Conservation (phyloP, 1,140 invertebrate genomes). For the Atta cephalotes region DNA sequence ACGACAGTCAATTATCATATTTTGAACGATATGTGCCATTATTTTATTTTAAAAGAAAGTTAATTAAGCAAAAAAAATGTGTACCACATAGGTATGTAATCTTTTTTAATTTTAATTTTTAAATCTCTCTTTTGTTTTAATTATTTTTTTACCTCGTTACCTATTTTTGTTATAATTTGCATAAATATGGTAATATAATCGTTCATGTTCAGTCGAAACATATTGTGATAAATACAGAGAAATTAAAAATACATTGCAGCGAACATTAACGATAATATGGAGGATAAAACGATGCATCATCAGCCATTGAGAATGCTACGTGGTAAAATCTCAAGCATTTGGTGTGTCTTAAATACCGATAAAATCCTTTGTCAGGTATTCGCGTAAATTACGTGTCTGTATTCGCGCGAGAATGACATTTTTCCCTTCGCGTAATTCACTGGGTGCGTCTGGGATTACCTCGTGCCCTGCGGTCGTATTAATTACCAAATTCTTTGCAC, state of each 20-base stretch:
- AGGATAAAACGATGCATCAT: not conserved
- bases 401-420: not conserved
- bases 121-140: not conserved
- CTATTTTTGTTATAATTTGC: not conserved
- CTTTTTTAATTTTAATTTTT: not conserved
- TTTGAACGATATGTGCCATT: not conserved
- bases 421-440: not conserved
- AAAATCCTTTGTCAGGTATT: conserved; percentile 3
- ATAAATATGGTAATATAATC: not conserved
- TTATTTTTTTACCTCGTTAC: not conserved
- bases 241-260: conserved; percentile 1
- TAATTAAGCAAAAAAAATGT: not conserved
- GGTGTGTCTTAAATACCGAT: conserved; percentile 24
- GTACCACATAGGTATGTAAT: not conserved
- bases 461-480: conserved; percentile 60
- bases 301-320: not conserved
- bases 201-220: not conserved
- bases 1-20: too few species aligned
- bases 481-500: conserved; percentile 77
- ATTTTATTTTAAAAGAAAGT: not conserved
- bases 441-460: conserved; percentile 6
- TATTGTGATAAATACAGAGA: not conserved
- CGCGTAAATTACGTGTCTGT: conserved; percentile 43
- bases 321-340: conserved; percentile 7
- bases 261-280: not conserved